A percentile compares a stretch with the other conserved stretches of the same genome.
Evolutionary conservation across 2,888 invertebrate species (phyloP).

Genomic region (Andricus quercusramuli): DNA sequence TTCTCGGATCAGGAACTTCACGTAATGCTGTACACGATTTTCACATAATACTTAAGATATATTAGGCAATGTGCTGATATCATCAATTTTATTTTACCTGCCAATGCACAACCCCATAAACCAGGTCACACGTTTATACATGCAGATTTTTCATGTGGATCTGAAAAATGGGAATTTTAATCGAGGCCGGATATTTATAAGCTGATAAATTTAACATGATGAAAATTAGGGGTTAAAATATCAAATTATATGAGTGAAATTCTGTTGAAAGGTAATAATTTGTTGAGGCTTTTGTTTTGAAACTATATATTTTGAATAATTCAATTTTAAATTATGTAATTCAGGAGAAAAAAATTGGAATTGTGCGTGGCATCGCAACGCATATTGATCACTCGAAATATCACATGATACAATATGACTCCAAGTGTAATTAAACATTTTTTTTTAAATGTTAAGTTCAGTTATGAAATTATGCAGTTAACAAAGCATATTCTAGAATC

Average conservation of each 20-base stretch:
- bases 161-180: slow-evolving; percentile 9
- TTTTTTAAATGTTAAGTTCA: too few species aligned
- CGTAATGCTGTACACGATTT: slow-evolving; percentile 26
- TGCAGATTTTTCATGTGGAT: not conserved
- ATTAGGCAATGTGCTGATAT: slow-evolving; percentile 17
- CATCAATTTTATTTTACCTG: slow-evolving; percentile 27
- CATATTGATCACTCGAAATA: too few species aligned
- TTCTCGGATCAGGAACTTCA: slow-evolving; percentile 23
- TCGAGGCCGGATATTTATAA: not conserved
- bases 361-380: too few species aligned
- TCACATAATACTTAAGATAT: slow-evolving; percentile 35
- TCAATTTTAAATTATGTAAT: too few species aligned
- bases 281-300: too few species aligned
- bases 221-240: not conserved
- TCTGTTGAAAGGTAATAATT: too few species aligned
- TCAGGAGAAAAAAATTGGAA: too few species aligned
- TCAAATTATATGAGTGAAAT: not conserved
- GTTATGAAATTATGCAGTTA: too few species aligned
- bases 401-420: too few species aligned
- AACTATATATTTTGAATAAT: too few species aligned
- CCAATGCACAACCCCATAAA: not conserved
- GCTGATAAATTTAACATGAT: not conserved
- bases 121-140: slow-evolving; percentile 1
- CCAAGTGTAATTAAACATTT: too few species aligned
- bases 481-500: too few species aligned